A percentile compares a stretch with the other conserved stretches of the same genome.
These are phyloP conservation scores for Oryzias curvinotus DNA, from an alignment of 2,113 vertebrate species.

Conservation along the genomic window DNA sequence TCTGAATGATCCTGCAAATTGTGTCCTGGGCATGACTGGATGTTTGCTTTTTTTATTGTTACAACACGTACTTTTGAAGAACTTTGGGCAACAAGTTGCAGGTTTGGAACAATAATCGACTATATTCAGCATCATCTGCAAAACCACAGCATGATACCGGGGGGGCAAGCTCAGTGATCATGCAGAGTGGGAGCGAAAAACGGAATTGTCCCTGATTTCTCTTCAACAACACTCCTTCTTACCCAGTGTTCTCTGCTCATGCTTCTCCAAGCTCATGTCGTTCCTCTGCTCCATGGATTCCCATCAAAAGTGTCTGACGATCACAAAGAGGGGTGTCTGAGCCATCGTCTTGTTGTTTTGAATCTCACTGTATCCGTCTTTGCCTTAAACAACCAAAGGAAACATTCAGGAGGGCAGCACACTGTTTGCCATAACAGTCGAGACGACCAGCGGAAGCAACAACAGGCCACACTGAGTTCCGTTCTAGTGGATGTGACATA, in stretches of 20 bases:
- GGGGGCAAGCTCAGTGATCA: no score
- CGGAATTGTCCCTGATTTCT: no score
- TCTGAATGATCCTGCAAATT: constrained; percentile 29
- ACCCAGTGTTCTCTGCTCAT: constrained; percentile 50
- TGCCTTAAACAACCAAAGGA: constrained; percentile 67
- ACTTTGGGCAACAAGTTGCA: constrained; percentile 1
- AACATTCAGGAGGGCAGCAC: constrained; percentile 21
- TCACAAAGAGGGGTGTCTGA: constrained; percentile 4
- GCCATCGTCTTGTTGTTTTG: constrained; percentile 29
- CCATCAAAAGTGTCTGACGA: constrained; percentile 12
- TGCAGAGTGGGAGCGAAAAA: no score
- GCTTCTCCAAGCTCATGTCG: constrained; percentile 22
- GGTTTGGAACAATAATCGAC: constrained; percentile 14
- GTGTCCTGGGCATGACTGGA: constrained; percentile 12
- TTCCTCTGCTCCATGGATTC: constrained; percentile 21
- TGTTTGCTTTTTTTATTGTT: constrained; percentile 15
- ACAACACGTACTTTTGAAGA: constrained; percentile 22
- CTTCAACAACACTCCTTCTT: constrained; percentile 8
- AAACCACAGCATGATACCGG: no score
- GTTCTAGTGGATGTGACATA: background rate
- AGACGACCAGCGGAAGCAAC: constrained; percentile 8
- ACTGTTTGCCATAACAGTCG: background rate
- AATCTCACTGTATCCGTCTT: constrained; percentile 43
- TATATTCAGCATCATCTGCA: background rate
- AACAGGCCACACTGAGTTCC: constrained; percentile 15